Base-by-base conservation (phyloP, 2,888 invertebrate genomes). In the Ophion ellenae region DNA sequence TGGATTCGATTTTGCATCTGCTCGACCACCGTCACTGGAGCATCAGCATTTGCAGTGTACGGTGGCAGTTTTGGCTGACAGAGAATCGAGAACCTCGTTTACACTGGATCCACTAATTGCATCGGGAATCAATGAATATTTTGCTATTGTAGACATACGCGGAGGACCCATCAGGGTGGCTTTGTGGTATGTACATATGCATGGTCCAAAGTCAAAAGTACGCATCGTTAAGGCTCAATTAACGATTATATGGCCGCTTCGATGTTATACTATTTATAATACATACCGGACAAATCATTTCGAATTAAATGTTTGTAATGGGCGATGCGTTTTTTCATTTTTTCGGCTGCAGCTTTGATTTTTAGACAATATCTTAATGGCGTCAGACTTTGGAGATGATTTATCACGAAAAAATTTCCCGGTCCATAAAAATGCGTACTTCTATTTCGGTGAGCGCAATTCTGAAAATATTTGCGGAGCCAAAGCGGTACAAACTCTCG, bases 41-140 rank as follows among this genome's bases (percentile, higher is more conserved):
- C 59, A 64, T 32, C 57, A 71, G 47, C 75, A 63, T 59, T 61
- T 45, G 66, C 66, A 32, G 53, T 70, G 53, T 70, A 81, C n/a
- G 40, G 28, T 53, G 47, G 45, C 32, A 40, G 64, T 80, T 80
- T 61, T 67, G 64, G 59, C 64, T 61, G 61, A 63, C 76, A 61
- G 75, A 82, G 79, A 82, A 86, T 86, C 81, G 86, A 82, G 71
- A 76, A 83, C 82, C 89, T 90, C 89, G 90, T 90, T 90, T 91
- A 86, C 89, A 81, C 83, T 84, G 74, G 81, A 87, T 77, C 64
- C 86, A 80, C 89, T 92, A 91, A 92, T 92, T 92, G 91, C 90
- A 88, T 84, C 87, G 86, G 85, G 88, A 90, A 90, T 91, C 92
- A 91, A 92, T 92, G 91, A 92, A 92, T 92, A 92, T 92, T 92